Evolutionary conservation across 2,797 vertebrate genomes (phyloP).

Genomic region (Etheostoma nigrum): DNA sequence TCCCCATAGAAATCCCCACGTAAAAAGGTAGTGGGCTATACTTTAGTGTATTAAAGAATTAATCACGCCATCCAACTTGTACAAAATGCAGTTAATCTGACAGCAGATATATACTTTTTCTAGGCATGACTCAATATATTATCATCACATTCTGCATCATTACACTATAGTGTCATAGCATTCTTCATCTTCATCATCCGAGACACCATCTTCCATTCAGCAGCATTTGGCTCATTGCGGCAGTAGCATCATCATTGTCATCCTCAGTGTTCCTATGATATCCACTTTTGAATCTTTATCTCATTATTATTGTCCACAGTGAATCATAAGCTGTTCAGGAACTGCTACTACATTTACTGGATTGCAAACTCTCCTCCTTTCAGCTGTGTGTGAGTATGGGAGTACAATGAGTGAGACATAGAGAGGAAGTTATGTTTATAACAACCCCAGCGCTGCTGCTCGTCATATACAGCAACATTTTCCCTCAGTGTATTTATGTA

Average conservation of each 20-base stretch:
- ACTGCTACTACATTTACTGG: slow-evolving; percentile 28
- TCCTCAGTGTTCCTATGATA: background rate
- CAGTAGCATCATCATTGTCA: background rate
- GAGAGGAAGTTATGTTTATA: slow-evolving; percentile 71
- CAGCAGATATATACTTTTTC: background rate
- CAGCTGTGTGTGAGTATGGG: slow-evolving; percentile 29
- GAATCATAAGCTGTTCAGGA: slow-evolving; percentile 22
- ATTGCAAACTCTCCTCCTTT: slow-evolving; percentile 25
- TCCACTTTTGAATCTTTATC: slow-evolving; percentile 6
- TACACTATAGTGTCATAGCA: background rate
- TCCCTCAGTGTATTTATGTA: slow-evolving; percentile 70
- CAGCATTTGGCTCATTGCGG: background rate
- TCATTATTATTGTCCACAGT: slow-evolving; percentile 12
- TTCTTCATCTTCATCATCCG: background rate
- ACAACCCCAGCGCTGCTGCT: slow-evolving; percentile 43
- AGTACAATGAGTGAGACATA: slow-evolving; percentile 46
- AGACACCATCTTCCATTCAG: background rate
- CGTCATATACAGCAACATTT: slow-evolving; percentile 67
- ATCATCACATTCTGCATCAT: background rate
- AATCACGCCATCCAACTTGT: background rate
- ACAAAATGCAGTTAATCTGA: background rate
- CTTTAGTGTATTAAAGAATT: too few relatives aligned
- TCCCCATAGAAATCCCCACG: background rate
- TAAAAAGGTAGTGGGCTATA: too few relatives aligned
- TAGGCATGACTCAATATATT: background rate